Percentiles rank a stretch among this genome's conserved stretches.
phyloP scores from a whole-genome alignment of 1,140 invertebrate genomes.

The Drosophila grimshawi region DNA sequence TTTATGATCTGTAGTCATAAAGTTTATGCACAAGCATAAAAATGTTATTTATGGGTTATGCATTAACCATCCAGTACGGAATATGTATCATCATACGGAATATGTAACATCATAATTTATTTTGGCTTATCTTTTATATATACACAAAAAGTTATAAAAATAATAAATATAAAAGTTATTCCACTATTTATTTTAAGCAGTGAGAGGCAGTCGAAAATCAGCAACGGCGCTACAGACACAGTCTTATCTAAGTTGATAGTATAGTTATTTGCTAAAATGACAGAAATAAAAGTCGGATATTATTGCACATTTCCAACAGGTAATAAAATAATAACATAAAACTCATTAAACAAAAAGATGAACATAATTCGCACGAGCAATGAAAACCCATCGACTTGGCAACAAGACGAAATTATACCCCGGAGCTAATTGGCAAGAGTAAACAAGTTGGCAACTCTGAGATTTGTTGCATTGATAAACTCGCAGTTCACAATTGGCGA shows the following conservation, averaged over 20 bases:
- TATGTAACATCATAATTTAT: neutral
- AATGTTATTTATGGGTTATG: neutral
- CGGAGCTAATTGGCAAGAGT: constrained; percentile 5
- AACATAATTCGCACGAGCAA: constrained; percentile 1
- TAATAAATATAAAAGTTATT: neutral
- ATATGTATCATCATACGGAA: no score
- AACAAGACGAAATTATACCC: constrained; percentile 13
- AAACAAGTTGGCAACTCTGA: constrained; percentile 27
- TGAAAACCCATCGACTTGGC: constrained; percentile 12
- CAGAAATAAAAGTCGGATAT: constrained; percentile 18
- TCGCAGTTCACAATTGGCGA: constrained; percentile 41
- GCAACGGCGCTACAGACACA: no score
- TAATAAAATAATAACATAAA: constrained; percentile 31
- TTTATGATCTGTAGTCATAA: neutral
- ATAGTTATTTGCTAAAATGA: constrained; percentile 11
- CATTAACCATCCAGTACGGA: neutral
- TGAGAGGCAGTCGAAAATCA: no score
- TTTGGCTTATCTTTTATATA: no score
- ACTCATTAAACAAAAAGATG: constrained; percentile 29
- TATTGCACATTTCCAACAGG: constrained; percentile 24
- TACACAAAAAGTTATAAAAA: neutral
- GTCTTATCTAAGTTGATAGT: constrained; percentile 18
- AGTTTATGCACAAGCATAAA: neutral
- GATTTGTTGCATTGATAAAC: constrained; percentile 34
- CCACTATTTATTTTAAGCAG: neutral